Evolutionary conservation across 1,140 invertebrate genomes (phyloP).

Genomic region (Tetramorium alpestre): DNA sequence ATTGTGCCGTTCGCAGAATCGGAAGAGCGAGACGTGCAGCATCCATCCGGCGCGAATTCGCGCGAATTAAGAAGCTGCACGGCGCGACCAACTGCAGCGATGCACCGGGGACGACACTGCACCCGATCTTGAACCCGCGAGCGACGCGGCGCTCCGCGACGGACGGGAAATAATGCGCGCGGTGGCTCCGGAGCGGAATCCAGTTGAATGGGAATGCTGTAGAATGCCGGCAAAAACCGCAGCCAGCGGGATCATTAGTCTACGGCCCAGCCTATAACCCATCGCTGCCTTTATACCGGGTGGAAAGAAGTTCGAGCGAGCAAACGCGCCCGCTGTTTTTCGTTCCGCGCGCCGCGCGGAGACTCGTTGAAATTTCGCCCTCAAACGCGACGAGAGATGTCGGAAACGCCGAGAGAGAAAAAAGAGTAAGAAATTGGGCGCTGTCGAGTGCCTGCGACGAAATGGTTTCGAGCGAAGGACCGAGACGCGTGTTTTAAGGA

Average conservation of each 20-base stretch:
- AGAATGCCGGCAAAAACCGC: slow-evolving; percentile 85
- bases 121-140: slow-evolving; percentile 28
- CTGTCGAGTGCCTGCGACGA: not conserved
- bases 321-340: slow-evolving; percentile 35
- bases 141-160: slow-evolving; percentile 32
- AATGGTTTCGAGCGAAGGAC: not conserved
- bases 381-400: not conserved
- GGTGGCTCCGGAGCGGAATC: slow-evolving; percentile 77
- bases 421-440: not conserved
- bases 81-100: no score
- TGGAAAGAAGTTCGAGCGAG: slow-evolving; percentile 59
- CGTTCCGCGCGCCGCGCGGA: not conserved
- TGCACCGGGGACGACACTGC: not conserved
- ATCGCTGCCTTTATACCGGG: slow-evolving; percentile 72
- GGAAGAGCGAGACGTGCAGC: not conserved
- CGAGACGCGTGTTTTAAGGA: not conserved
- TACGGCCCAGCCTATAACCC: slow-evolving; percentile 80
- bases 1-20: not conserved
- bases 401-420: not conserved
- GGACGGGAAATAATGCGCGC: slow-evolving; percentile 76
- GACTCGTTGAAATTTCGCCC: slow-evolving; percentile 38
- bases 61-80: not conserved
- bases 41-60: not conserved
- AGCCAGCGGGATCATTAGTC: slow-evolving; percentile 85
- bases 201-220: slow-evolving; percentile 85